These are phyloP conservation scores for Muscidifurax raptorellus DNA, from an alignment of 1,140 invertebrate genomes.

Conservation along the genomic window DNA sequence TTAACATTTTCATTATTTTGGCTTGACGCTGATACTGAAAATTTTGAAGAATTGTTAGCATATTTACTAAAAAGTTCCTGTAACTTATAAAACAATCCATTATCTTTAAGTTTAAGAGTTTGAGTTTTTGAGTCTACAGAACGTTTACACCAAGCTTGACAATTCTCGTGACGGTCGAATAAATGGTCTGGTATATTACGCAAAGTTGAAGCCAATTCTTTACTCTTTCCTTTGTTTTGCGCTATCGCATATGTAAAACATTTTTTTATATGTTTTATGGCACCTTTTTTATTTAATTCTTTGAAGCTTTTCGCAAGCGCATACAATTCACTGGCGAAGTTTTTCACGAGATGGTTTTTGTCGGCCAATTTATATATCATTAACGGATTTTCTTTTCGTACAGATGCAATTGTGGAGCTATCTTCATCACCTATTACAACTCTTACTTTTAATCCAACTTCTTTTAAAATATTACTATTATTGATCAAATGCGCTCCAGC, in stretches of 20 bases:
- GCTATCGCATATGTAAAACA: slow-evolving; percentile 21
- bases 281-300: background rate
- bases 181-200: slow-evolving; percentile 7
- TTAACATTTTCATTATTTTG: slow-evolving; percentile 44
- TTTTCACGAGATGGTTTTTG: background rate
- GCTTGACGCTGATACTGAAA: slow-evolving; percentile 45
- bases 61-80: slow-evolving; percentile 44
- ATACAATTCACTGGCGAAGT: background rate
- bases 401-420: background rate
- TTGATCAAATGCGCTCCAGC: slow-evolving; percentile 29
- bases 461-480: slow-evolving; percentile 17
- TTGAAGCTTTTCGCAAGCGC: background rate
- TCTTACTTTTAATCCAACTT: background rate
- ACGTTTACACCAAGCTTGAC: slow-evolving; percentile 11
- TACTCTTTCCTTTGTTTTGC: slow-evolving; percentile 16
- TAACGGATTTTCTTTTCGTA: background rate
- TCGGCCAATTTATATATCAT: background rate
- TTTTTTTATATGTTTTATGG: slow-evolving; percentile 2
- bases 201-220: background rate
- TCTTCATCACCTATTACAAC: background rate
- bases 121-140: background rate
- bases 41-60: slow-evolving; percentile 46
- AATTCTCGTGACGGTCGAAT: background rate
- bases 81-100: slow-evolving; percentile 4
- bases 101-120: slow-evolving; percentile 33